phyloP scores from a whole-genome alignment of 2,888 invertebrate genomes.

The Dugesia japonica region DNA sequence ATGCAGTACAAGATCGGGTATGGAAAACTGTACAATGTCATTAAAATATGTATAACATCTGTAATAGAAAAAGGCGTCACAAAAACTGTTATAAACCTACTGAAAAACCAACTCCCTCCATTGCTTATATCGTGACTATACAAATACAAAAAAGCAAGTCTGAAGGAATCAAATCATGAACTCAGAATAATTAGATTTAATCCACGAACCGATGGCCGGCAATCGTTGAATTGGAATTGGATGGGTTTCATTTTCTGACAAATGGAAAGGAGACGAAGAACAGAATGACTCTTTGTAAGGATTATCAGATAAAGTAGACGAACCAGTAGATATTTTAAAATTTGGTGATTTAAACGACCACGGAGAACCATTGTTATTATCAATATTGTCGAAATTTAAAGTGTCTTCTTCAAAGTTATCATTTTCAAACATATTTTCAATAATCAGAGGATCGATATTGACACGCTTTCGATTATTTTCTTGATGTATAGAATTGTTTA shows the following conservation, averaged over 20 bases:
- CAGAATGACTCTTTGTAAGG: not conserved
- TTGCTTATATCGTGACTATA: too few species aligned
- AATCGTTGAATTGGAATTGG: not conserved
- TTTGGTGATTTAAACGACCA: conserved; percentile 3
- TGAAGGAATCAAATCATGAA: not conserved
- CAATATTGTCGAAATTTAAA: not conserved
- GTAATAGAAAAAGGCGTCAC: not conserved
- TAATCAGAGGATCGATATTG: not conserved
- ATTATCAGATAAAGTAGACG: not conserved
- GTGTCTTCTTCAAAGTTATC: not conserved
- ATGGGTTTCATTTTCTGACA: not conserved
- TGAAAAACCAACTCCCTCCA: not conserved
- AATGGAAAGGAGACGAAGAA: not conserved
- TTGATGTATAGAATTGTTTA: not conserved
- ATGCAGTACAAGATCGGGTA: too few species aligned
- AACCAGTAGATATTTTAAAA: not conserved
- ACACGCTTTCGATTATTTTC: not conserved
- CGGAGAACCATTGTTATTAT: not conserved
- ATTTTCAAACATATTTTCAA: conserved; percentile 12
- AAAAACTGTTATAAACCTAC: not conserved
- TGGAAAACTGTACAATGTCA: too few species aligned
- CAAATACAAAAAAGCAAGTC: too few species aligned
- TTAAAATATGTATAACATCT: not conserved
- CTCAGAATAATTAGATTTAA: not conserved
- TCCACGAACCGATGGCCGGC: not conserved